Conservation (phyloP, 2,888 invertebrate genomes). For the Drosophila barbarae region DNA sequence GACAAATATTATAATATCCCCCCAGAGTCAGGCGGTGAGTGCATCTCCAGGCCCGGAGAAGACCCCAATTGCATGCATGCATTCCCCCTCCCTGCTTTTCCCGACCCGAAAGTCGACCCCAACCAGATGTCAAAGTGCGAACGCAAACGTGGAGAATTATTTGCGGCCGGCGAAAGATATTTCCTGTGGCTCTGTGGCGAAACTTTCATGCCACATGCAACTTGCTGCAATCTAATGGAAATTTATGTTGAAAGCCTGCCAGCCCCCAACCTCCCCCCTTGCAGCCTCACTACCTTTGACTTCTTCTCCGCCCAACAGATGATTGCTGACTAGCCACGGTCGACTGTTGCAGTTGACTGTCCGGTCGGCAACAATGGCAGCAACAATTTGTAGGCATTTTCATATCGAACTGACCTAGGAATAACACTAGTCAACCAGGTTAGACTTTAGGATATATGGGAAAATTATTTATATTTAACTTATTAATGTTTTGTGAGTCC, state of each 20-base stretch:
- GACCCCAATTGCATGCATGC: slow-evolving; percentile 10
- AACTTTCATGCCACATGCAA: slow-evolving; percentile 71
- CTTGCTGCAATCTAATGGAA: slow-evolving; percentile 70
- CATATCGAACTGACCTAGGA: slow-evolving; percentile 61
- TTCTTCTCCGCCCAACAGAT: slow-evolving; percentile 21
- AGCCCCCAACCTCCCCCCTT: slow-evolving; percentile 17
- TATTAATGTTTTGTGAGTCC: background rate
- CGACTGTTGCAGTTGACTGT: slow-evolving; percentile 45
- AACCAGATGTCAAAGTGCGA: slow-evolving; percentile 71
- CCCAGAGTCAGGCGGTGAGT: slow-evolving; percentile 32
- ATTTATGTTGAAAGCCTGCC: slow-evolving; percentile 74
- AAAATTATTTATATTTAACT: background rate
- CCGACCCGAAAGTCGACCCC: slow-evolving; percentile 27
- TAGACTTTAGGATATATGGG: background rate
- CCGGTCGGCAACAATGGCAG: slow-evolving; percentile 35
- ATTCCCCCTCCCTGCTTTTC: slow-evolving; percentile 3
- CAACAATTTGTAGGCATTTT: slow-evolving; percentile 73
- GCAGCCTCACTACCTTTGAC: slow-evolving; percentile 28
- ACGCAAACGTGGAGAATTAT: slow-evolving; percentile 71
- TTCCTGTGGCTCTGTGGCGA: slow-evolving; percentile 62
- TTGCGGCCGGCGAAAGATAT: slow-evolving; percentile 73
- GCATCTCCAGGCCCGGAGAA: slow-evolving; percentile 21
- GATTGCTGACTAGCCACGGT: slow-evolving; percentile 32
- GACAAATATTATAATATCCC: slow-evolving; percentile 70
- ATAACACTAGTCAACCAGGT: slow-evolving; percentile 44